phyloP scores from a whole-genome alignment of 2,797 vertebrate genomes.

The Cossypha niveicapilla region DNA sequence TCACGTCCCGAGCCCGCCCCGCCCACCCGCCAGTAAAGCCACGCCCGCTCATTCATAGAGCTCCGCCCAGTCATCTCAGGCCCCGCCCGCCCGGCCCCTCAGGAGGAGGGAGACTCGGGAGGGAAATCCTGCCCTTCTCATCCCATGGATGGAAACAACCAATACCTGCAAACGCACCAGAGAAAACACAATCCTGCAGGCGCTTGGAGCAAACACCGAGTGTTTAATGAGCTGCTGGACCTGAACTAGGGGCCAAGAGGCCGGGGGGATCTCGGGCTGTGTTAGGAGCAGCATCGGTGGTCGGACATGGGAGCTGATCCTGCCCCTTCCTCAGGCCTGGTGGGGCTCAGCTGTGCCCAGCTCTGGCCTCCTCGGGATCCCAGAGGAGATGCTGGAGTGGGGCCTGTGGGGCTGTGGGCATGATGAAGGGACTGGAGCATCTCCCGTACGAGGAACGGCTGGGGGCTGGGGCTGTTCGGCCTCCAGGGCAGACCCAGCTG shows the following conservation, averaged over 20 bases:
- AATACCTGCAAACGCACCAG: no score
- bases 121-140: no score
- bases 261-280: background rate
- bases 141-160: no score
- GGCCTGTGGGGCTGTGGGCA: background rate
- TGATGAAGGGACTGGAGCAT: background rate
- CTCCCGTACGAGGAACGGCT: rapidly evolving
- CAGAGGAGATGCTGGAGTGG: background rate
- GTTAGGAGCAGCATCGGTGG: background rate
- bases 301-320: background rate
- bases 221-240: background rate
- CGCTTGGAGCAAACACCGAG: background rate
- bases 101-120: rapidly evolving
- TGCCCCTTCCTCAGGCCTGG: background rate
- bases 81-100: background rate
- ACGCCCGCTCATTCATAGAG: rapidly evolving
- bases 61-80: rapidly evolving
- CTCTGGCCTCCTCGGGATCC: background rate
- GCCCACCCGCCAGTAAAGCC: rapidly evolving
- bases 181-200: background rate
- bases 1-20: background rate
- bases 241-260: background rate
- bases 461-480: background rate
- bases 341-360: background rate
- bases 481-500: background rate